Evolutionary conservation across 2,113 vertebrate genomes (phyloP), one percentile per base, ranked within the genome.

Genomic region (Pituophis catenifer): DNA sequence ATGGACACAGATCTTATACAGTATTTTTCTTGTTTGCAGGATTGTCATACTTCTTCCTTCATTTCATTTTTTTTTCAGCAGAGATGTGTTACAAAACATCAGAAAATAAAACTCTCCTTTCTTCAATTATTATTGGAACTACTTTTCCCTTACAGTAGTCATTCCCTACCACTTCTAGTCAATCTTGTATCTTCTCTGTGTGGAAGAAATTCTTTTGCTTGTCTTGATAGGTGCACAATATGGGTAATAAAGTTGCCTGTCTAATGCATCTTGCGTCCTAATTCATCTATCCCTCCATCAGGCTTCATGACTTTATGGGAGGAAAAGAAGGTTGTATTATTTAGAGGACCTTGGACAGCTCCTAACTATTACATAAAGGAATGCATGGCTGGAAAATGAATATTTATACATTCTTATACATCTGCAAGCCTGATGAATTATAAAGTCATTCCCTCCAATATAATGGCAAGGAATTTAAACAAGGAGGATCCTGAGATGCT

Each of bases 341-440:
- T 33, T n/a, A 65, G n/a, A 92, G 87, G 23, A 92, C 91, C 91
- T 75, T 75, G 91, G 91, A 92, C 13, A 92, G 91, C 52, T 89
- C 86, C 52, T 44, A 89, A 19, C 58, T 15, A 70, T 55, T n/a
- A 26, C 57, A 24, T 23, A 81, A 81, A 86, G 6, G 26, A 57
- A 17, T 23, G 58, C 86, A 19, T 19, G 17, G 1, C 6, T 62
- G 44, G 3, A 52, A 88, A 59, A 48, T 17, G 44, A 92, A n/a
- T 21, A 88, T 38, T 81, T 86, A 54, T 86, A 44, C 38, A 57
- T 6, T 3, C 50, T 62, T 10, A 62, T 57, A 57, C 17, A 19
- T 57, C 55, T 57, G 44, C 85, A 8, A 88, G 44, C 44, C 17
- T 62, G 85, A 11, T 92, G 6, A 15, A 26, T 38, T 53, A 58